Percentiles rank a stretch among this genome's conserved stretches.
Evolutionary conservation across 2,797 vertebrate genomes (phyloP).

Genomic region (Salmo trutta): DNA sequence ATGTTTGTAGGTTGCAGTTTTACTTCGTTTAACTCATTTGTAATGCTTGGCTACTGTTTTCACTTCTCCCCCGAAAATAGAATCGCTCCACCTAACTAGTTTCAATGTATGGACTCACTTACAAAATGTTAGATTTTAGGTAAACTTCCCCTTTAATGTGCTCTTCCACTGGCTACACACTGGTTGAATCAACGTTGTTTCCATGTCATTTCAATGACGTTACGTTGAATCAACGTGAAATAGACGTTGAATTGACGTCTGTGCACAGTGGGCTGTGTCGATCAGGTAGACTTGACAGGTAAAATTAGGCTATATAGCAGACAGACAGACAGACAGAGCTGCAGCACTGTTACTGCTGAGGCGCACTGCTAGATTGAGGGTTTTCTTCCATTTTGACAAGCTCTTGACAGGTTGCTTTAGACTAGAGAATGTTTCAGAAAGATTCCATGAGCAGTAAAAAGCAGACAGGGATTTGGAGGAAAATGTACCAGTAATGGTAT

Average conservation of each 20-base stretch:
- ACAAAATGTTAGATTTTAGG: too few relatives aligned
- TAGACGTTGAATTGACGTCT: too few relatives aligned
- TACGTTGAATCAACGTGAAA: too few relatives aligned
- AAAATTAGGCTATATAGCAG: constrained; percentile 50
- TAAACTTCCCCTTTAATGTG: too few relatives aligned
- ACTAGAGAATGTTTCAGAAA: constrained; percentile 46
- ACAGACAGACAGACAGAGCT: constrained; percentile 3
- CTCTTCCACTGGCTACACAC: too few relatives aligned
- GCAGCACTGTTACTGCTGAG: constrained; percentile 47
- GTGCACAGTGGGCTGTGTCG: not conserved
- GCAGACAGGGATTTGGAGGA: constrained; percentile 29
- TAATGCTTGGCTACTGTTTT: too few relatives aligned
- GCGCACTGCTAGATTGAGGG: constrained; percentile 42
- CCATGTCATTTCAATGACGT: constrained; percentile 15
- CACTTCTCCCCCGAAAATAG: too few relatives aligned
- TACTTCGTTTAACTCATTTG: too few relatives aligned
- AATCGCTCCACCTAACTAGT: too few relatives aligned
- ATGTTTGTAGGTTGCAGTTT: too few relatives aligned
- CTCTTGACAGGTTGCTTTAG: constrained; percentile 32
- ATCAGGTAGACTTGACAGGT: constrained; percentile 51
- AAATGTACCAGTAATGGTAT: constrained; percentile 43
- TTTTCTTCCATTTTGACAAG: constrained; percentile 59
- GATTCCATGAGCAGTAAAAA: constrained; percentile 43
- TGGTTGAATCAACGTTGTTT: too few relatives aligned
- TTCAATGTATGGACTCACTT: too few relatives aligned